These are phyloP conservation scores for Oreochromis aureus DNA, from an alignment of 2,113 vertebrate genomes.

Conservation along the genomic window DNA sequence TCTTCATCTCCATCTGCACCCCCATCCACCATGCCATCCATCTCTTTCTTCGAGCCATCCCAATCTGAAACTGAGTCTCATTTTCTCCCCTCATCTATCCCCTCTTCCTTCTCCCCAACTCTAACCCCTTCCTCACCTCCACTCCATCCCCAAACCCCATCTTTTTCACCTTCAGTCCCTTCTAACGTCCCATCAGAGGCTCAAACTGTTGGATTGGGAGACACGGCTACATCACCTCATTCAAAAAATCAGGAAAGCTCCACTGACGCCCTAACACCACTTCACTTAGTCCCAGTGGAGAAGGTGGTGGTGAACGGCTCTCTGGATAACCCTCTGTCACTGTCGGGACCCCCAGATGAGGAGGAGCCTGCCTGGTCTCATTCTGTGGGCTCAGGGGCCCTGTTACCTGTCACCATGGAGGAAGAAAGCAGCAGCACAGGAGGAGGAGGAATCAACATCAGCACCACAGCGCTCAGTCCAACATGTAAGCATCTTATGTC, in stretches of 20 bases:
- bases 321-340: constrained; percentile 22
- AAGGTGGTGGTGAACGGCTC: constrained; percentile 22
- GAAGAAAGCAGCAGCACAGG: constrained; percentile 39
- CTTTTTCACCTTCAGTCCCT: not conserved
- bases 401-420: constrained; percentile 57
- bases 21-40: not conserved
- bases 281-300: constrained; percentile 37
- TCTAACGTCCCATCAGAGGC: not conserved
- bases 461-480: constrained; percentile 33
- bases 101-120: not conserved
- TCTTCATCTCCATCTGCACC: not conserved
- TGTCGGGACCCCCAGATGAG: constrained; percentile 10
- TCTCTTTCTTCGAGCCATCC: not conserved
- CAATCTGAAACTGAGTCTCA: not conserved
- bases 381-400: constrained; percentile 53
- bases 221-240: not conserved
- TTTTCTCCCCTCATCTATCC: not conserved
- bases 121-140: not conserved
- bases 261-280: not conserved
- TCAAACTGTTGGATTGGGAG: not conserved
- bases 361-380: constrained; percentile 54
- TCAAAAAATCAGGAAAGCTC: constrained; percentile 5
- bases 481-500: constrained; percentile 32
- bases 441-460: constrained; percentile 30
- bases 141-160: not conserved